Conservation (phyloP, 2,888 invertebrate species). For the Dichetophora obliterata region DNA sequence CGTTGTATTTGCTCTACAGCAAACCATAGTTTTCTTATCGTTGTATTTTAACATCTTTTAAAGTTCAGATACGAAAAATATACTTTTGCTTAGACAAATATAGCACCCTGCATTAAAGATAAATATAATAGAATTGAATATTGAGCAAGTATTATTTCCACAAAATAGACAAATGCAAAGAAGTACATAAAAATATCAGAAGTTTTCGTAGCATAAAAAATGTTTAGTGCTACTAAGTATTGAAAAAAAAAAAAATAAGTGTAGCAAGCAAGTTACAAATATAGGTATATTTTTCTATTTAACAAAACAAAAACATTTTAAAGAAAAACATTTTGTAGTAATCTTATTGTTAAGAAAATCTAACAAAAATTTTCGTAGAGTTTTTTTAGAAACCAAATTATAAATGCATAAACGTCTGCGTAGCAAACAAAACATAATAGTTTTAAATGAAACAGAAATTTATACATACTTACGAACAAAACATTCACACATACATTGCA, state of each 20-base stretch:
- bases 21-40: no score
- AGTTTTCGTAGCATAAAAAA: slow-evolving; percentile 1
- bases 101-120: no score
- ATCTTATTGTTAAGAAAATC: slow-evolving; percentile 34
- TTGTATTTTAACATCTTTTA: no score
- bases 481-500: slow-evolving; percentile 29
- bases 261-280: slow-evolving; percentile 32
- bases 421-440: slow-evolving; percentile 35
- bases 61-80: no score
- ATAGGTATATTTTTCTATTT: slow-evolving; percentile 41
- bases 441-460: slow-evolving; percentile 16
- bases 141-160: no score
- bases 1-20: no score
- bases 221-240: slow-evolving; percentile 48
- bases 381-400: slow-evolving; percentile 25
- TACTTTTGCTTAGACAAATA: no score
- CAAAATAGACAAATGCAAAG: background rate
- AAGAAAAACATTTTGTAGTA: slow-evolving; percentile 27
- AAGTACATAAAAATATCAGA: background rate
- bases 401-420: slow-evolving; percentile 16
- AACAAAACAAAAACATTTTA: slow-evolving; percentile 23
- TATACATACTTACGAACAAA: slow-evolving; percentile 33
- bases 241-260: slow-evolving; percentile 24
- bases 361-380: slow-evolving; percentile 29
- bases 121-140: no score